Evolutionary conservation across 2,888 invertebrate genomes (phyloP).

Genomic region (Trachelus troglodyta): DNA sequence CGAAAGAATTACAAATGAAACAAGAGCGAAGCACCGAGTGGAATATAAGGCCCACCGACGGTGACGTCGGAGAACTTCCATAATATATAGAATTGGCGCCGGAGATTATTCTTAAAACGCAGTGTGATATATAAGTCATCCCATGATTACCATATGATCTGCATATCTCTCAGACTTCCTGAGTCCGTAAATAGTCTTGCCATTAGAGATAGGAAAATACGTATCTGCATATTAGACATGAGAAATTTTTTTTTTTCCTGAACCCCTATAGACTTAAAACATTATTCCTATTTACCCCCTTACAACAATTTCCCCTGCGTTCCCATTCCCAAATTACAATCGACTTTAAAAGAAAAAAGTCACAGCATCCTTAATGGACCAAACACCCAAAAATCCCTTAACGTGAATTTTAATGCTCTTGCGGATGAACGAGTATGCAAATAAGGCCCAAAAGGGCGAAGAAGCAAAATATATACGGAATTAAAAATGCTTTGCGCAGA

Average conservation of each 20-base stretch:
- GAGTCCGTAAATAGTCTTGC: conserved; percentile 47
- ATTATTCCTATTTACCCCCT: neutral
- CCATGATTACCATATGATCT: conserved; percentile 60
- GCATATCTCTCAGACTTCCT: conserved; percentile 55
- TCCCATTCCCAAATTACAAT: neutral
- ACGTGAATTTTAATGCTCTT: neutral
- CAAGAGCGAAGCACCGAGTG: neutral
- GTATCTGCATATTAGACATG: neutral
- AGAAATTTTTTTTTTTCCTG: neutral
- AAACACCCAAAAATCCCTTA: neutral
- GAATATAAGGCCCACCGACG: neutral
- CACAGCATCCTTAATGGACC: neutral
- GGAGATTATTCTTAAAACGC: conserved; percentile 4
- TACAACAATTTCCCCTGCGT: neutral
- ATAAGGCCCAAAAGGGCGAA: neutral
- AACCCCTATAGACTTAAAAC: neutral
- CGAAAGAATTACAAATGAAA: neutral
- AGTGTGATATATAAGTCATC: neutral
- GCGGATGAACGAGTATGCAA: neutral
- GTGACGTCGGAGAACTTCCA: neutral
- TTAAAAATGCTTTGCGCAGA: neutral
- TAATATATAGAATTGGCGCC: neutral
- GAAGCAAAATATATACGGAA: neutral
- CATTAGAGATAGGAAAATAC: conserved; percentile 22
- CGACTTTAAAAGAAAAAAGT: neutral